Evolutionary conservation across 2,797 vertebrate species (phyloP).

Genomic region (Gila robusta): DNA sequence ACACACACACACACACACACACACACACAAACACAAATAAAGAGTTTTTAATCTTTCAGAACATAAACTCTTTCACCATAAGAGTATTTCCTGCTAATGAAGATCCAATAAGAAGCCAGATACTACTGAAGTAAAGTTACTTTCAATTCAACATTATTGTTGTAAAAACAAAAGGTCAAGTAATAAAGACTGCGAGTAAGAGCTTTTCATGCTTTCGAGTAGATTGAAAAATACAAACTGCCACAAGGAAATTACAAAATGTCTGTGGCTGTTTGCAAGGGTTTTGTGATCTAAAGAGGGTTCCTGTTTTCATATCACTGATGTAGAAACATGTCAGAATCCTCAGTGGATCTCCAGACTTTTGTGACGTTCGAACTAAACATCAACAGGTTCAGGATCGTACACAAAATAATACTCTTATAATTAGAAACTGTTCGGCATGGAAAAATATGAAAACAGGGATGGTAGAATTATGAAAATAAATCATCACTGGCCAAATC

Average conservation of each 20-base stretch:
- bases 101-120: background rate
- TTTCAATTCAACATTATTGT: background rate
- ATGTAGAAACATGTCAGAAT: background rate
- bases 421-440: no score
- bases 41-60: background rate
- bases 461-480: no score
- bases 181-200: background rate
- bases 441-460: no score
- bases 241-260: background rate
- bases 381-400: no score
- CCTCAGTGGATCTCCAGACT: background rate
- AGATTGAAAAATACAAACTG: constrained; percentile 10
- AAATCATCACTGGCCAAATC: no score
- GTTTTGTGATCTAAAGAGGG: background rate
- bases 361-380: no score
- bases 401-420: no score
- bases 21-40: background rate
- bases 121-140: background rate
- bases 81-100: background rate
- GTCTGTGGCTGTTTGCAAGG: background rate
- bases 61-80: background rate
- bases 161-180: background rate
- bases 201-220: background rate
- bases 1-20: no score
- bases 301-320: constrained; percentile 7